Percentiles rank a stretch among this genome's conserved stretches.
phyloP scores from a whole-genome alignment of 2,113 vertebrate species.

The Microcebus murinus region DNA sequence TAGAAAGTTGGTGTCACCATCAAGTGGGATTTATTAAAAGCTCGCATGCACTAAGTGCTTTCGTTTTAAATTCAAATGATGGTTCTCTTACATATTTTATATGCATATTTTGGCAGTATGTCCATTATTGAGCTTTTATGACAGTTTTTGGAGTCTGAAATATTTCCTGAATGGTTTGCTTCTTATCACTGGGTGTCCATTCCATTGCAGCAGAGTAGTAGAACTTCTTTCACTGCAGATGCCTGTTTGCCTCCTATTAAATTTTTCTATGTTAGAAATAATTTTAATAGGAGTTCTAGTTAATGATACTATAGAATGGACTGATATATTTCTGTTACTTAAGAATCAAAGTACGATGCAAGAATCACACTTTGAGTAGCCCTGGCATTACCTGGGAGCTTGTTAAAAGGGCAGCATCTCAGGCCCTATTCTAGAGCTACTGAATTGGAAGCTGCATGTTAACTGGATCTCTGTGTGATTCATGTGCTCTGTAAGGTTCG shows the following conservation, averaged over 20 bases:
- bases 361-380: not conserved
- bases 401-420: not conserved
- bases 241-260: not conserved
- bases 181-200: not conserved
- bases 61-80: constrained; percentile 67
- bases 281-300: not conserved
- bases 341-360: not conserved
- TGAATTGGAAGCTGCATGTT: not conserved
- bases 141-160: constrained; percentile 48
- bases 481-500: not conserved
- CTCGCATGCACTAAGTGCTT: constrained; percentile 66
- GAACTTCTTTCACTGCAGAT: not conserved
- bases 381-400: not conserved
- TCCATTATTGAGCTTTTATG: constrained; percentile 67
- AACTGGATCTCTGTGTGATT: not conserved
- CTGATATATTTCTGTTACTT: not conserved
- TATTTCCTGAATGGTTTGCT: constrained; percentile 54
- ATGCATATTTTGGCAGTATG: constrained; percentile 62
- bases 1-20: constrained; percentile 71
- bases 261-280: not conserved
- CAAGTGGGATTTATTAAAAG: constrained; percentile 77
- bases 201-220: not conserved
- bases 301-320: not conserved
- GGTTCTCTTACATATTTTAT: constrained; percentile 66
- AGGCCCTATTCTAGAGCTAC: not conserved